These are phyloP conservation scores for Lagopus muta DNA, from an alignment of 2,113 vertebrate species.

Conservation along the genomic window DNA sequence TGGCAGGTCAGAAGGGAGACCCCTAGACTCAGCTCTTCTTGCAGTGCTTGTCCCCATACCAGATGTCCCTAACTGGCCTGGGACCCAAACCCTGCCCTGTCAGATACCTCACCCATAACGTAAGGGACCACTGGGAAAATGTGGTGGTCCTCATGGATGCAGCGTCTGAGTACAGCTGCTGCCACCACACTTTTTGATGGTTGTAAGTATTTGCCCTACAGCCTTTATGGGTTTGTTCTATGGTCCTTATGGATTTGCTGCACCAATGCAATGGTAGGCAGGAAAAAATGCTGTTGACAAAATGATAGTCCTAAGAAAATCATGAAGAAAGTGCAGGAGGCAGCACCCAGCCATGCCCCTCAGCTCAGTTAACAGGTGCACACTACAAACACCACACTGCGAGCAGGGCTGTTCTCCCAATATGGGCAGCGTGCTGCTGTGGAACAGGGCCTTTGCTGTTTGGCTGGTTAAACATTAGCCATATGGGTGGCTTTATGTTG, in stretches of 20 bases:
- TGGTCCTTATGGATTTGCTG: background rate
- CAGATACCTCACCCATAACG: accelerated
- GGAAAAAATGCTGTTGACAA: background rate
- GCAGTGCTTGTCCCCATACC: background rate
- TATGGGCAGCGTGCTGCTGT: accelerated
- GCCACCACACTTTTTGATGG: accelerated
- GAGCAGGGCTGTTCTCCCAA: background rate
- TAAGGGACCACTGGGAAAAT: background rate
- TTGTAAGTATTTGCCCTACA: background rate
- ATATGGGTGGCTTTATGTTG: background rate
- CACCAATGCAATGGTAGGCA: accelerated
- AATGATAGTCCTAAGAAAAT: background rate
- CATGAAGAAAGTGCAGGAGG: accelerated
- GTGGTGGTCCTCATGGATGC: accelerated
- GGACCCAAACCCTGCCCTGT: background rate
- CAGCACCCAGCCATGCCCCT: background rate
- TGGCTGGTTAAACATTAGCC: background rate
- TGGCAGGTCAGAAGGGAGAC: background rate
- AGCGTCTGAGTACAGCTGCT: accelerated
- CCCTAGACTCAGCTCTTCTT: background rate
- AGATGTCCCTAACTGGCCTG: accelerated
- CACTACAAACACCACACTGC: accelerated
- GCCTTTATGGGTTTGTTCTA: background rate
- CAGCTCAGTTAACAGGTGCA: background rate
- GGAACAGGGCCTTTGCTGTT: background rate